These are phyloP conservation scores for Ceryle rudis DNA, from an alignment of 2,797 vertebrate genomes.

Conservation along the genomic window DNA sequence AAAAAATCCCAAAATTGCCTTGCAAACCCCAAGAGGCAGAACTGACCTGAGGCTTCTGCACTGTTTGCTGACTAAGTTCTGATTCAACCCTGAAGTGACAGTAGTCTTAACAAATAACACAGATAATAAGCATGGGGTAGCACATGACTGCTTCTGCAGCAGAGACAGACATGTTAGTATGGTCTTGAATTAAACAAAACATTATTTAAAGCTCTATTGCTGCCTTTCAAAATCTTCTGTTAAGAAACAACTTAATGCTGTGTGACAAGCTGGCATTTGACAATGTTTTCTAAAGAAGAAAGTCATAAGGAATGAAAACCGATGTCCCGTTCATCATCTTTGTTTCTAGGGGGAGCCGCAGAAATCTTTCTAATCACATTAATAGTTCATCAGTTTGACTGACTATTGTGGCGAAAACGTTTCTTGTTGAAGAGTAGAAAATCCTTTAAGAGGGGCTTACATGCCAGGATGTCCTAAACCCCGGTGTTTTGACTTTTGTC, in stretches of 20 bases:
- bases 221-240: background rate
- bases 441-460: background rate
- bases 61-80: slow-evolving; percentile 2
- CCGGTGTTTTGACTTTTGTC: background rate
- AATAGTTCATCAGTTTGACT: background rate
- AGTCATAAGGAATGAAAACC: background rate
- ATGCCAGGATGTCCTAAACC: background rate
- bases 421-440: background rate
- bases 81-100: background rate
- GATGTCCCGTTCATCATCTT: background rate
- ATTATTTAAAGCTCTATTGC: background rate
- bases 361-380: background rate
- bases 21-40: slow-evolving; percentile 22
- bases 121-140: background rate
- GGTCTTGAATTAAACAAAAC: background rate
- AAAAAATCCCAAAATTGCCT: background rate
- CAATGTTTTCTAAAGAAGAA: background rate
- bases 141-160: background rate
- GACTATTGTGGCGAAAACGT: background rate
- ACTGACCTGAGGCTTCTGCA: slow-evolving; percentile 31
- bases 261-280: background rate
- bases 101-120: background rate
- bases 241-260: background rate
- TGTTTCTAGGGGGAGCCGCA: background rate
- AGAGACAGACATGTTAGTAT: background rate